Evolutionary conservation across 2,113 vertebrate species (phyloP).

Genomic region (Rhinogobius similis): DNA sequence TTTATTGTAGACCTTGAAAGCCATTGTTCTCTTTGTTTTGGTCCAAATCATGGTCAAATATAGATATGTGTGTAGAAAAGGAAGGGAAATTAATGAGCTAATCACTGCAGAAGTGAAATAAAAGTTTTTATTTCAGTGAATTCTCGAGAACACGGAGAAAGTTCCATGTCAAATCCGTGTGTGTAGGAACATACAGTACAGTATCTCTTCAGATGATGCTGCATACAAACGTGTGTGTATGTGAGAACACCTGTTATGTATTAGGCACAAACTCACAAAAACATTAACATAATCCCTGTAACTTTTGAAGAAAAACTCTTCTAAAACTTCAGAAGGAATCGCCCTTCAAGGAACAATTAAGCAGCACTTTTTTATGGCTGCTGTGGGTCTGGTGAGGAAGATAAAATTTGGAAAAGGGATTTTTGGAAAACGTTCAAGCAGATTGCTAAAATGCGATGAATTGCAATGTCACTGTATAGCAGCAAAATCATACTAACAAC

Average conservation of each 20-base stretch:
- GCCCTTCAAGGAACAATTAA: conserved; percentile 54
- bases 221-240: neutral
- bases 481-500: conserved; percentile 12
- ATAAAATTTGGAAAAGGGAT: conserved; percentile 67
- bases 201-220: neutral
- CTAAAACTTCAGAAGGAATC: conserved; percentile 61
- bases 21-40: neutral
- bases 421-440: conserved; percentile 41
- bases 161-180: neutral
- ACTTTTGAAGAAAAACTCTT: conserved; percentile 43
- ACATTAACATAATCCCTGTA: conserved; percentile 49
- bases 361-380: conserved; percentile 60
- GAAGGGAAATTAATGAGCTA: neutral
- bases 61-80: neutral
- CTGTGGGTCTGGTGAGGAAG: conserved; percentile 53
- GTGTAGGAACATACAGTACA: neutral
- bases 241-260: conserved; percentile 19
- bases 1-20: neutral
- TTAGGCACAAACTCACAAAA: conserved; percentile 40
- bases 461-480: conserved; percentile 15
- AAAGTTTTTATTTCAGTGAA: no score
- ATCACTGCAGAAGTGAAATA: no score
- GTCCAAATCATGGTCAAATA: neutral
- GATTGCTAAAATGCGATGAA: conserved; percentile 51
- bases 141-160: no score